Evolutionary conservation across 2,113 vertebrate genomes (phyloP), one percentile per base, ranked within the genome.

Genomic region (Ardeotis arabs): DNA sequence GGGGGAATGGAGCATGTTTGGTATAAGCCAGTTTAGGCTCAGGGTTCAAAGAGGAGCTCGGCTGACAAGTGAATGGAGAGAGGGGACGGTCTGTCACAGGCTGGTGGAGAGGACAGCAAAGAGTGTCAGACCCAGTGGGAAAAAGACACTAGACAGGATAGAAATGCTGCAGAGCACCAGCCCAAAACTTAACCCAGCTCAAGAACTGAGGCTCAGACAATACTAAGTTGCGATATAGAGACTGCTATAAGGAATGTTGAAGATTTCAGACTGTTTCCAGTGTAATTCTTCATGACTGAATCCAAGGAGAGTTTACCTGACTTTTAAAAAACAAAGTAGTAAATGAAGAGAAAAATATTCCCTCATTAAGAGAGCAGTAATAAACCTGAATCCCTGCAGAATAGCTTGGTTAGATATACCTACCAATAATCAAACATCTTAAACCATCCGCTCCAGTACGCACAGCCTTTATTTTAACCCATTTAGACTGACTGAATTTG

Each of bases 1-100:
- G 7, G 2, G 27, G 15, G 7, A 8, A 10, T 0, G 1, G 11
- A 37, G 3, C 6, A 53, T 0, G 0, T 35, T 47, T 47, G 24
- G 5, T 23, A 25, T 7, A 53, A 74, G 7, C 3, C 13, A 59
- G 39, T 28, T 37, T 35, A 79, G 18, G 29, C 25, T 59, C 6
- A 4, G 15, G 6, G 31, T 52, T 17, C 5, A 37, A 47, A 72
- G 15, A 13, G 9, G 7, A 62, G 3, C 16, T 53, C 39, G 39
- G 47, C 12, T 77, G 14, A 62, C 4, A 7, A 49, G 7, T 2
- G 3, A 50, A 22, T 0, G 2, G 47, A 64, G 21, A 44, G 24
- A 93, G 6, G 5, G 13, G 3, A 14, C 2, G 2, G 7, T 4
- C 4, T 1, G 7, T 50, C 37, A 21, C 14, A 50, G 41, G 4